A percentile compares a stretch with the other conserved stretches of the same genome.
Evolutionary conservation across 2,113 vertebrate species (phyloP).

Genomic region (Collichthys lucidus): DNA sequence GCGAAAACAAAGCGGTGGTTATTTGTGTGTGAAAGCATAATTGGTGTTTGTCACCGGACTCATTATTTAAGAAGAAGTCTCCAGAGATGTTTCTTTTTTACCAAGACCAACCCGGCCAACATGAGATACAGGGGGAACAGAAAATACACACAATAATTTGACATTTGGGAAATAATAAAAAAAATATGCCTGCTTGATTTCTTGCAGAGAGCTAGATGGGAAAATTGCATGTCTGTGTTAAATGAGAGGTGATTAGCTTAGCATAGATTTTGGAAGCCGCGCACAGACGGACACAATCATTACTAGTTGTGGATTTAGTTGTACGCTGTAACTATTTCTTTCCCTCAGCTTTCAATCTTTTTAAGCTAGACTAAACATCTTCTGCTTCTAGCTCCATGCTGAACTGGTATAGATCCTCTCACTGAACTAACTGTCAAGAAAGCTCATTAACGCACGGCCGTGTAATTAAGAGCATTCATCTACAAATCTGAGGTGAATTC

Average conservation of each 20-base stretch:
- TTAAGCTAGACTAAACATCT: neutral
- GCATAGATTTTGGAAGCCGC: too few relatives aligned
- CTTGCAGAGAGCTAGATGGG: too few relatives aligned
- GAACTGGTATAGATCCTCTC: neutral
- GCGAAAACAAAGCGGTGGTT: conserved; percentile 42
- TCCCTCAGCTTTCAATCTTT: neutral
- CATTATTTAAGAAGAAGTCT: neutral
- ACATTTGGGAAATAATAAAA: too few relatives aligned
- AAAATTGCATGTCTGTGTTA: too few relatives aligned
- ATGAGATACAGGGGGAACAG: neutral
- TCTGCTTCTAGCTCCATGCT: too few relatives aligned
- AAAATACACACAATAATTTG: neutral
- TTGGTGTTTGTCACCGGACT: conserved; percentile 10
- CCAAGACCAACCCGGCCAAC: neutral
- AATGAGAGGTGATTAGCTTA: neutral
- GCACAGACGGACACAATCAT: neutral
- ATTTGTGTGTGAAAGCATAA: conserved; percentile 30
- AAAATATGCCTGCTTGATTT: too few relatives aligned
- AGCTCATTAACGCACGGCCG: too few relatives aligned
- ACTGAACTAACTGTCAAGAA: neutral
- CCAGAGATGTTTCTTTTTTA: neutral
- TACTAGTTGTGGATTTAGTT: neutral
- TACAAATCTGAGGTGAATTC: neutral
- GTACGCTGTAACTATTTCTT: too few relatives aligned
- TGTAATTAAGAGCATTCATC: neutral